Evolutionary conservation across 2,888 invertebrate species (phyloP), one percentile per base, ranked within the genome.

Genomic region (Hydraecia micacea): DNA sequence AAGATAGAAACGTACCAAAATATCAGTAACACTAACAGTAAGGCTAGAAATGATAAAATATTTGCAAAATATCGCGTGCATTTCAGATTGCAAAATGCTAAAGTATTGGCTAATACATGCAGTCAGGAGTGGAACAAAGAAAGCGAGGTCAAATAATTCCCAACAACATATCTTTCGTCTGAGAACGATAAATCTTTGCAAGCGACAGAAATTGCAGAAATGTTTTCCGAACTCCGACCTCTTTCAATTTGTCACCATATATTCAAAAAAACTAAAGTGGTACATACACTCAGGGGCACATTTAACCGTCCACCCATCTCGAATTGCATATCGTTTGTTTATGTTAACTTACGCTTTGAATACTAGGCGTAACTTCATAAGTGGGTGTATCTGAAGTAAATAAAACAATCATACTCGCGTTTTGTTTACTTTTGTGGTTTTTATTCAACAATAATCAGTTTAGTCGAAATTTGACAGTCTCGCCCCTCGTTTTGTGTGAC

Each of bases 91-190:
- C 9, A 46, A 80, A 79, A 79, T 46, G 13, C 25, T 13, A 7
- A 18, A 28, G n/a, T 62, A 67, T 79, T 79, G 42, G 5, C 32
- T 15, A 79, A 79, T 62, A 62, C 65, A 49, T 42, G 15, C 2
- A n/a, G 25, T 8, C 28, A 63, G 62, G 21, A 80, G 62, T 80
- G 71, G 32, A 72, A 66, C n/a, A 49, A 79, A 58, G 73, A 73
- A 80, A 73, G 32, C 68, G 74, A 80, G 80, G 73, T 73, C 55
- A 21, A 1, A 49, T 18, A 28, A 4, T 63, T 42, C 4, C n/a
- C 1, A 63, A 73, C 28, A 13, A 28, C 2, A 39, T 21, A n/a
- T 28, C 4, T 39, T 49, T 36, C n/a, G 36, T 39, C 39, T 4
- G 11, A n/a, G 11, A 11, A 39, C 3, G 7, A 55, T 18, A 36